phyloP scores from a whole-genome alignment of 2,888 invertebrate genomes.

The Drosophila sordidapex region DNA sequence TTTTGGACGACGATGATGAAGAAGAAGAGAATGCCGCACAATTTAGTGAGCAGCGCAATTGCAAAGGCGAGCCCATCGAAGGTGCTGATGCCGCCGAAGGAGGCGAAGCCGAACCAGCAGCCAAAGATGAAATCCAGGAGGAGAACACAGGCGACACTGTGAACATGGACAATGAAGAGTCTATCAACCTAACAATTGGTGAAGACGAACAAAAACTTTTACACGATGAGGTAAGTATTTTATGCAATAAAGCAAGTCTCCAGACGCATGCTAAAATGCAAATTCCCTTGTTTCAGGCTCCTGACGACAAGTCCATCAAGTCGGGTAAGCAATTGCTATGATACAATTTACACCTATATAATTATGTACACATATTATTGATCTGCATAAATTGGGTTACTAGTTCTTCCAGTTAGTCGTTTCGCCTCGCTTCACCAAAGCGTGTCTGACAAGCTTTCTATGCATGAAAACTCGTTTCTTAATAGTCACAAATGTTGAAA shows the following conservation, averaged over 20 bases:
- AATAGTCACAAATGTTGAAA: background rate
- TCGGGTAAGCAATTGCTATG: slow-evolving; percentile 85
- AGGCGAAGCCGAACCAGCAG: slow-evolving; percentile 44
- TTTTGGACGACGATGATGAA: slow-evolving; percentile 73
- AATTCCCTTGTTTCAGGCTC: slow-evolving; percentile 69
- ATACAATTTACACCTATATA: background rate
- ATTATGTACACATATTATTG: background rate
- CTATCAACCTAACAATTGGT: slow-evolving; percentile 91
- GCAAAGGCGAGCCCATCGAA: slow-evolving; percentile 51
- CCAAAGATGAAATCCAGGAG: slow-evolving; percentile 62
- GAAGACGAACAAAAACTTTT: slow-evolving; percentile 92
- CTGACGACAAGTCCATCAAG: slow-evolving; percentile 86
- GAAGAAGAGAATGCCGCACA: slow-evolving; percentile 57
- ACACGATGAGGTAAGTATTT: slow-evolving; percentile 90
- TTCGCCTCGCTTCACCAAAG: slow-evolving; percentile 3
- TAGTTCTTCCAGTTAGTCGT: background rate
- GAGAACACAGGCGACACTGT: slow-evolving; percentile 74
- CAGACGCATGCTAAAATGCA: slow-evolving; percentile 3
- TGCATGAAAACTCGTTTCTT: background rate
- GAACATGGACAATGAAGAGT: slow-evolving; percentile 89
- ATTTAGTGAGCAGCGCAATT: slow-evolving; percentile 33
- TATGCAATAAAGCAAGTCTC: background rate
- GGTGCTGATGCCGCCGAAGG: slow-evolving; percentile 66
- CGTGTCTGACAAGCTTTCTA: slow-evolving; percentile 5
- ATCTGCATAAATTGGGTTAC: background rate